Evolutionary conservation across 1,140 invertebrate genomes (phyloP).

Genomic region (Zaprionus tsacasi): DNA sequence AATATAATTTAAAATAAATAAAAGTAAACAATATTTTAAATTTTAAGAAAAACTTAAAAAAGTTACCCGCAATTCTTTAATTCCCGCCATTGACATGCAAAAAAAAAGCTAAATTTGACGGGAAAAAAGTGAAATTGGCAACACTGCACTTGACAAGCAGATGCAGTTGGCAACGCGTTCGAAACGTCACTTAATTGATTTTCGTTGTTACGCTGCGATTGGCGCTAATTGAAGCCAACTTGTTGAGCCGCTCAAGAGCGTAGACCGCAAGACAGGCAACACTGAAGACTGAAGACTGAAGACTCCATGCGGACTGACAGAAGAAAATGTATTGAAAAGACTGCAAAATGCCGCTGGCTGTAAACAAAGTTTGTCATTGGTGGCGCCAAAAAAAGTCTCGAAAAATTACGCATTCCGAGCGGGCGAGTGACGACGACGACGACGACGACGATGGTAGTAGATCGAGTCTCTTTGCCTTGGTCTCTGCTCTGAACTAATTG

Average conservation of each 20-base stretch:
- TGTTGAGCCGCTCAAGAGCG: conserved; percentile 42
- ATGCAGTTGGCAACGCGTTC: conserved; percentile 20
- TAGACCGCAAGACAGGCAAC: conserved; percentile 4
- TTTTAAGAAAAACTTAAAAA: too few relatives aligned
- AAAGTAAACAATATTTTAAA: too few relatives aligned
- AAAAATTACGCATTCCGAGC: conserved; percentile 4
- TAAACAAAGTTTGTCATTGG: conserved; percentile 58
- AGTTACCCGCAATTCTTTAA: too few relatives aligned
- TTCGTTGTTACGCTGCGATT: conserved; percentile 75
- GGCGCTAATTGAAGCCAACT: conserved; percentile 80
- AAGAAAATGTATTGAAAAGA: conserved; percentile 19
- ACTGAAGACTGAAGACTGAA: conserved; percentile 5
- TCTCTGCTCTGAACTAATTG: conserved; percentile 64
- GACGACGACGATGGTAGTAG: too few relatives aligned
- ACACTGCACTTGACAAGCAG: neutral
- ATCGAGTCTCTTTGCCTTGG: conserved; percentile 33
- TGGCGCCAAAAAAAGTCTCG: conserved; percentile 26
- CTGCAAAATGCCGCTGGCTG: conserved; percentile 53
- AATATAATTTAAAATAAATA: too few relatives aligned
- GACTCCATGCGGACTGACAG: neutral
- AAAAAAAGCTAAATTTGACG: too few relatives aligned
- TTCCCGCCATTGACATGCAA: too few relatives aligned
- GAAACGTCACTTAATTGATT: conserved; percentile 74
- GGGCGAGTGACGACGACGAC: neutral
- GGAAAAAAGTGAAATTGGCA: too few relatives aligned